Conservation (phyloP, 2,888 invertebrate species). For the Bruchidius siliquastri region DNA sequence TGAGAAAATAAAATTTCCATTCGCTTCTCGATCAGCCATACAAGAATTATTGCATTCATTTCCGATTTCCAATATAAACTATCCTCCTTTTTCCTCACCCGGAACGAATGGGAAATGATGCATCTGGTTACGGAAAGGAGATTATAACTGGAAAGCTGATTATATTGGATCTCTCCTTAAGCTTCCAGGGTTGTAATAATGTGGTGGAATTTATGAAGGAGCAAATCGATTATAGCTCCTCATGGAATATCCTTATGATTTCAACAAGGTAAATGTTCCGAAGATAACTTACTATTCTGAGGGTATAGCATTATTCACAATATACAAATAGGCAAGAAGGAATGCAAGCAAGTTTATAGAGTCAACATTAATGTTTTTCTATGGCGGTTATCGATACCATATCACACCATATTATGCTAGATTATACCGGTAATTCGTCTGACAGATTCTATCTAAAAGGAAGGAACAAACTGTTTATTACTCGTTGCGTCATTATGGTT, state of each 20-base stretch:
- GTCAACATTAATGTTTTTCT: too few relatives aligned
- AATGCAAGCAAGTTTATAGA: too few relatives aligned
- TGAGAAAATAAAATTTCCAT: not conserved
- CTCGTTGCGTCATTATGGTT: too few relatives aligned
- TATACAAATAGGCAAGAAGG: too few relatives aligned
- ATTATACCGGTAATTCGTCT: too few relatives aligned
- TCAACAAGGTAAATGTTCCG: not conserved
- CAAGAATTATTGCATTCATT: not conserved
- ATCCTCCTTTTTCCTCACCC: not conserved
- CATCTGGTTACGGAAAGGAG: not conserved
- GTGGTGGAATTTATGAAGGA: not conserved
- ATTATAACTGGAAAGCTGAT: not conserved
- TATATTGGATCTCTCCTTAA: not conserved
- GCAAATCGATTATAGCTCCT: not conserved
- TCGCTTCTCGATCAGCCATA: not conserved
- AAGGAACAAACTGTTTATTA: too few relatives aligned
- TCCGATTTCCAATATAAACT: not conserved
- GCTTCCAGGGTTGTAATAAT: not conserved
- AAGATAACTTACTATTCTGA: too few relatives aligned
- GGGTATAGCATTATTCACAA: too few relatives aligned
- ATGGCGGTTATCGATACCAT: too few relatives aligned
- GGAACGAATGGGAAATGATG: not conserved
- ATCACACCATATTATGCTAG: too few relatives aligned
- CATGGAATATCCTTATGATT: not conserved
- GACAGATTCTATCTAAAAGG: too few relatives aligned